These are phyloP conservation scores for Arizona elegans DNA, from an alignment of 2,113 vertebrate species.

Conservation along the genomic window DNA sequence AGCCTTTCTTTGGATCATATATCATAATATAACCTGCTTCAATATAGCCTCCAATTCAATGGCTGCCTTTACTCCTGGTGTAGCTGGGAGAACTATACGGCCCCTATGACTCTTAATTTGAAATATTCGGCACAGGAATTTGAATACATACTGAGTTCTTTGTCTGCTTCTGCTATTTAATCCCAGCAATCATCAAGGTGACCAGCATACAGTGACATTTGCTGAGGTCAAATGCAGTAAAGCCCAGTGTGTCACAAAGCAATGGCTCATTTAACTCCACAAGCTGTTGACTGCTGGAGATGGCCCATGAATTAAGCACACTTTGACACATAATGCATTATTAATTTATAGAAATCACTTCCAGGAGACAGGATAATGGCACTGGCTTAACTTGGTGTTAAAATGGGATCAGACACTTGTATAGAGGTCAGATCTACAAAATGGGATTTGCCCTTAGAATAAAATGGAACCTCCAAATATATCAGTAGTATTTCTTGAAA, in stretches of 20 bases:
- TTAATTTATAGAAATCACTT: background rate
- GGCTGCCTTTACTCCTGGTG: background rate
- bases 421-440: background rate
- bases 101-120: background rate
- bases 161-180: conserved; percentile 13
- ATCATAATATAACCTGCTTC: background rate
- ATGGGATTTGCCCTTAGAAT: background rate
- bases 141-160: conserved; percentile 15
- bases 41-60: background rate
- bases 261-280: conserved; percentile 20
- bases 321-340: background rate
- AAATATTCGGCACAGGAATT: conserved; percentile 26
- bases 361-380: background rate
- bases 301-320: background rate
- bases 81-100: background rate
- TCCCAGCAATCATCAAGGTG: conserved; percentile 20
- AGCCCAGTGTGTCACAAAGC: background rate
- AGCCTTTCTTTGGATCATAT: background rate
- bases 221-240: conserved; percentile 34
- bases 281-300: background rate
- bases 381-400: background rate
- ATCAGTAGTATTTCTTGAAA: background rate
- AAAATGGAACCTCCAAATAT: background rate
- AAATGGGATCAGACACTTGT: background rate
- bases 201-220: background rate